Base-by-base conservation (phyloP, 1,140 invertebrate genomes). In the Micrasema minimum region DNA sequence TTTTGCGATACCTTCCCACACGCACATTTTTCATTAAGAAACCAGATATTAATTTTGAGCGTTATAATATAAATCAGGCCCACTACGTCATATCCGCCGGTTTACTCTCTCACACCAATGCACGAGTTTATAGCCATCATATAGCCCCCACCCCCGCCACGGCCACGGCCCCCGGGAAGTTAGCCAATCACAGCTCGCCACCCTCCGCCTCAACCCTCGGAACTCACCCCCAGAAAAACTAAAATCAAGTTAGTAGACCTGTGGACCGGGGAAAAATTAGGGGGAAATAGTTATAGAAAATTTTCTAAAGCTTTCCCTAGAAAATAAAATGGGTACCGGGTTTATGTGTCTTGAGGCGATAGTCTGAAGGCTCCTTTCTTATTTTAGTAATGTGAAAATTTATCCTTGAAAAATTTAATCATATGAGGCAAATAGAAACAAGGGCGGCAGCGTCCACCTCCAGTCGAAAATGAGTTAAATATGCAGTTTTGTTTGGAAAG, bases 191-290 rank as follows among this genome's bases (percentile, higher is more conserved):
- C 73, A 43, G 65, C 65, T n/a, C 53, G 46, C 45, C 67, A 55
- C 43, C 64, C 18, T 51, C 67, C 10, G 16, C 22, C 31, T 46
- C 23, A 38, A 11, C 51, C 51, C 20, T 20, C 10, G 43, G 26
- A 12, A 22, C 31, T 38, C 51, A 51, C 69, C 45, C 31, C 69
- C 9, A 16, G 65, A 66, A 71, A 75, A 74, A 75, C 73, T 75
- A 72, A 75, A 75, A 75, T 75, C 73, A 65, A 75, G 73, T 75
- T 75, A 75, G 69, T 66, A 66, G 73, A 66, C 59, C 59, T 64
- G 59, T 46, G 59, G 59, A 46, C 41, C n/a, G 18, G n/a, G 31
- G 43, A 41, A 31, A 41, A 59, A 26, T 20, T 11, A 37, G 59
- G 59, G 59, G 43, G 22, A 62, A 59, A n/a, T 41, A 1, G 43